Conservation (phyloP, 1,140 invertebrate genomes). For the Neocloeon triangulifer region DNA sequence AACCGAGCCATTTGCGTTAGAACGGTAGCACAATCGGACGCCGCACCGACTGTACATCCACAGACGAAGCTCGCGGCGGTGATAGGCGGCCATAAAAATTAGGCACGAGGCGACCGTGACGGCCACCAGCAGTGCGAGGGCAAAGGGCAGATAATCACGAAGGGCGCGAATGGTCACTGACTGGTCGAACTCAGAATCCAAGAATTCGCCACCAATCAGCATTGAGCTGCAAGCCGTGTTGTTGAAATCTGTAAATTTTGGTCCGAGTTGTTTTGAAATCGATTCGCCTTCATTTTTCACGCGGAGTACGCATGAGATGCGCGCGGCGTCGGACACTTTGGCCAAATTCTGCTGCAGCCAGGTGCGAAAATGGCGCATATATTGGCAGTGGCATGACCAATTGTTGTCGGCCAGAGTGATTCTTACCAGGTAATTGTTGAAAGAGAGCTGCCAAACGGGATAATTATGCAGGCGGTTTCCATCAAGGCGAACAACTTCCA, state of each 20-base stretch:
- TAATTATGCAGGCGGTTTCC: constrained; percentile 64
- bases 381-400: constrained; percentile 23
- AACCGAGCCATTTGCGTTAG: constrained; percentile 45
- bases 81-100: constrained; percentile 46
- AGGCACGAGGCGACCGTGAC: constrained; percentile 35
- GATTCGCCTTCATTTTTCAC: no score
- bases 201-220: not conserved
- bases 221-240: no score
- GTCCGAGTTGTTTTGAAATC: no score
- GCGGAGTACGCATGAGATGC: constrained; percentile 29
- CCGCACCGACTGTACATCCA: constrained; percentile 76
- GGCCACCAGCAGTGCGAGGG: constrained; percentile 38
- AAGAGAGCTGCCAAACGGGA: constrained; percentile 20
- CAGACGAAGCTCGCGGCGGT: constrained; percentile 56
- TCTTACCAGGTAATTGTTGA: constrained; percentile 16
- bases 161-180: not conserved
- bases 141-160: constrained; percentile 43
- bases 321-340: constrained; percentile 37
- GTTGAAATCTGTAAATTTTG: no score
- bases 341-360: constrained; percentile 14
- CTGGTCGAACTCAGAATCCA: not conserved
- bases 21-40: constrained; percentile 58
- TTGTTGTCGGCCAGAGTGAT: constrained; percentile 17
- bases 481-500: constrained; percentile 65
- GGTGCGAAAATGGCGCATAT: constrained; percentile 14